phyloP scores from a whole-genome alignment of 1,140 invertebrate genomes.

The Drosophila burlai region DNA sequence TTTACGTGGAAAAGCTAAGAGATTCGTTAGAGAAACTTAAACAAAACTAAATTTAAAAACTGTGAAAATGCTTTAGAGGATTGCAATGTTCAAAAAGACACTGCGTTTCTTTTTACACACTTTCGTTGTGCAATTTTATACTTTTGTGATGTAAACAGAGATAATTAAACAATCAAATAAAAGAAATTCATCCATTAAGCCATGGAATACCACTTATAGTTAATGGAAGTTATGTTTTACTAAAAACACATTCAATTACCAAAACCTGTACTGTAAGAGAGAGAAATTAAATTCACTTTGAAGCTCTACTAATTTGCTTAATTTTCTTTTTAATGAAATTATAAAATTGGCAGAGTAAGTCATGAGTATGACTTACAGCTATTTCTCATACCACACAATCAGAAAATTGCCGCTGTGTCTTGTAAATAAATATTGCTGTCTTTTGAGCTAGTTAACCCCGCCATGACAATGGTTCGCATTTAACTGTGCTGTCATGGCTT shows the following conservation, averaged over 20 bases:
- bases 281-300: background rate
- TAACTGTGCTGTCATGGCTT: conserved; percentile 47
- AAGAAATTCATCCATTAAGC: background rate
- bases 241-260: background rate
- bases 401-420: conserved; percentile 12
- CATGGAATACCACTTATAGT: background rate
- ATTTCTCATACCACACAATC: background rate
- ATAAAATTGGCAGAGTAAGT: conserved; percentile 1
- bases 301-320: background rate
- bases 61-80: background rate
- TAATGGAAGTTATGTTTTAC: background rate
- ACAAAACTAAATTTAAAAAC: background rate
- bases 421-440: conserved; percentile 7
- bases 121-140: background rate
- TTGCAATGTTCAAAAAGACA: background rate
- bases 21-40: background rate
- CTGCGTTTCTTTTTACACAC: background rate
- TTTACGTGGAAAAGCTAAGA: background rate
- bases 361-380: no score
- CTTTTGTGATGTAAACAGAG: background rate
- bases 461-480: conserved; percentile 35
- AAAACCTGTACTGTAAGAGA: background rate
- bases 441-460: conserved; percentile 34
- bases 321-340: background rate
- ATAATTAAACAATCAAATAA: background rate